phyloP scores from a whole-genome alignment of 2,888 invertebrate genomes.

The Drosophila conformis region DNA sequence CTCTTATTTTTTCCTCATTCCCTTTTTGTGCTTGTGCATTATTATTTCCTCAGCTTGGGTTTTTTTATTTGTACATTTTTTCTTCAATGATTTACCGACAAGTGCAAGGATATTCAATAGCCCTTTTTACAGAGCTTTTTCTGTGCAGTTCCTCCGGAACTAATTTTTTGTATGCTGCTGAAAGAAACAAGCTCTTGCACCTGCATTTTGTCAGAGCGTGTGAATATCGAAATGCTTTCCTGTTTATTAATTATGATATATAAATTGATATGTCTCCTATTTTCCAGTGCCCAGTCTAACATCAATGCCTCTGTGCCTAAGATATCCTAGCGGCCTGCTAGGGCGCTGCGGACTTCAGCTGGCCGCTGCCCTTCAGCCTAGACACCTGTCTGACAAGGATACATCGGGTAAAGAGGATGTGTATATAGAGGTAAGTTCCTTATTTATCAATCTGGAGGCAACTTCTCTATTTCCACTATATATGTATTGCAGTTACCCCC shows the following conservation, averaged over 20 bases:
- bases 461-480: too few relatives aligned
- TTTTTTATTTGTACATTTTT: conserved; percentile 43
- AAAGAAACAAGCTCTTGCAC: conserved; percentile 40
- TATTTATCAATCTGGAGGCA: not conserved
- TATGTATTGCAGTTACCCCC: conserved; percentile 79
- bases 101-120: conserved; percentile 70
- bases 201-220: conserved; percentile 63
- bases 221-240: conserved; percentile 63
- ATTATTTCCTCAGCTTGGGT: conserved; percentile 28
- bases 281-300: conserved; percentile 49
- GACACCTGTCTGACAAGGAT: conserved; percentile 51
- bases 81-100: conserved; percentile 53
- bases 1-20: conserved; percentile 3
- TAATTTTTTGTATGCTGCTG: conserved; percentile 45
- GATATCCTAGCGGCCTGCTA: conserved; percentile 58
- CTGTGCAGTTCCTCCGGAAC: conserved; percentile 78
- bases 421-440: conserved; percentile 66
- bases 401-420: conserved; percentile 15
- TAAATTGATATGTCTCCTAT: conserved; percentile 9
- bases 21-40: conserved; percentile 33
- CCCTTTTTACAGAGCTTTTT: conserved; percentile 47
- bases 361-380: conserved; percentile 37
- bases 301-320: conserved; percentile 68
- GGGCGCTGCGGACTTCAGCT: conserved; percentile 36
- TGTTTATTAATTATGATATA: conserved; percentile 10